These are phyloP conservation scores for Coecobrya sp. DNA, from an alignment of 2,888 invertebrate genomes.

Conservation along the genomic window DNA sequence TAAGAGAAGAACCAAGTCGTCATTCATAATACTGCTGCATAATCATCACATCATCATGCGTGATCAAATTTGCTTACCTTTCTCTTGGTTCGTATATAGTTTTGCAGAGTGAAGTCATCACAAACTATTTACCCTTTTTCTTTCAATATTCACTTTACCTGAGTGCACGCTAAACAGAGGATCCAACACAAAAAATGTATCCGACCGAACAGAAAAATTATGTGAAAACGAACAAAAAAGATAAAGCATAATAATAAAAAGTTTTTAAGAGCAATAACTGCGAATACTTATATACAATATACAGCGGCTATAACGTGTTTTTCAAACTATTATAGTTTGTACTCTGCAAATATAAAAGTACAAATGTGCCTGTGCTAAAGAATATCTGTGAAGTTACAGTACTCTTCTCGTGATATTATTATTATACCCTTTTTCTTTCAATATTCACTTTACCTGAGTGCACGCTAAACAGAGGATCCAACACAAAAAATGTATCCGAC, in stretches of 20 bases:
- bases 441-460: background rate
- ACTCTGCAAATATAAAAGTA: background rate
- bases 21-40: constrained; percentile 3
- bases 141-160: background rate
- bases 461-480: background rate
- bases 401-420: background rate
- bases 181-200: background rate
- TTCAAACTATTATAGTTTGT: background rate
- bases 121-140: constrained; percentile 38
- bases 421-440: background rate
- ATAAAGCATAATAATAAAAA: background rate
- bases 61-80: constrained; percentile 37
- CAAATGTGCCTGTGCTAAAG: background rate
- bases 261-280: background rate
- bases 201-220: background rate
- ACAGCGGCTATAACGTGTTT: background rate
- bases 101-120: background rate
- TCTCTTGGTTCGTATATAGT: constrained; percentile 9
- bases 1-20: background rate
- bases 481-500: background rate
- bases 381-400: background rate
- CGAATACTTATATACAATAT: background rate
- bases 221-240: constrained; percentile 19
- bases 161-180: background rate
- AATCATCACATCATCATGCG: constrained; percentile 38